Conservation (phyloP, 2,113 vertebrate species). For the Brienomyrus brachyistius region DNA sequence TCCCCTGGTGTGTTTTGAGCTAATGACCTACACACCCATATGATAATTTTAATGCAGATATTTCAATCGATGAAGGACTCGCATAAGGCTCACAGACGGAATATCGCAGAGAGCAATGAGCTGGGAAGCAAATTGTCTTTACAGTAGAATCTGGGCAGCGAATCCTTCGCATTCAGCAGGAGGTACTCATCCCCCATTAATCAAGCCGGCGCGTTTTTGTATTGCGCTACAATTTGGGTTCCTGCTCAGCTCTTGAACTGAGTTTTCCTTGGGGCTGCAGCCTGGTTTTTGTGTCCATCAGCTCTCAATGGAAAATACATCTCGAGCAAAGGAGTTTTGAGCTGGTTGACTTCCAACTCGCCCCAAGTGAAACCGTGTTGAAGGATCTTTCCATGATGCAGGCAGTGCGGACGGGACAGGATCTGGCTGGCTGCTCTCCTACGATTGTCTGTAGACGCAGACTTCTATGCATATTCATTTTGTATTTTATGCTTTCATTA, state of each 20-base stretch:
- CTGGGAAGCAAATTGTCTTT: neutral
- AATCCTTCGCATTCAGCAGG: neutral
- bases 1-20: neutral
- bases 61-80: neutral
- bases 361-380: neutral
- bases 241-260: neutral
- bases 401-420: neutral
- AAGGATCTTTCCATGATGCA: neutral
- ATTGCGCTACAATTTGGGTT: neutral
- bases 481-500: neutral
- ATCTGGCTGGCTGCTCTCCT: neutral
- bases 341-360: neutral
- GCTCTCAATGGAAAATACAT: neutral
- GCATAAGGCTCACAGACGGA: neutral
- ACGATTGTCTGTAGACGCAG: neutral
- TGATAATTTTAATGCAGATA: neutral
- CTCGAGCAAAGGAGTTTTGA: neutral
- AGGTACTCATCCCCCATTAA: neutral
- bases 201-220: neutral
- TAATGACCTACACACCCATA: neutral
- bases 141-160: neutral
- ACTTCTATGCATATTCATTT: neutral
- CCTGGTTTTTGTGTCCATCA: neutral
- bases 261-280: neutral
- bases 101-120: neutral